A percentile compares a stretch with the other conserved stretches of the same genome.
Conservation (phyloP, 2,113 vertebrate species). For the Rissa tridactyla region DNA sequence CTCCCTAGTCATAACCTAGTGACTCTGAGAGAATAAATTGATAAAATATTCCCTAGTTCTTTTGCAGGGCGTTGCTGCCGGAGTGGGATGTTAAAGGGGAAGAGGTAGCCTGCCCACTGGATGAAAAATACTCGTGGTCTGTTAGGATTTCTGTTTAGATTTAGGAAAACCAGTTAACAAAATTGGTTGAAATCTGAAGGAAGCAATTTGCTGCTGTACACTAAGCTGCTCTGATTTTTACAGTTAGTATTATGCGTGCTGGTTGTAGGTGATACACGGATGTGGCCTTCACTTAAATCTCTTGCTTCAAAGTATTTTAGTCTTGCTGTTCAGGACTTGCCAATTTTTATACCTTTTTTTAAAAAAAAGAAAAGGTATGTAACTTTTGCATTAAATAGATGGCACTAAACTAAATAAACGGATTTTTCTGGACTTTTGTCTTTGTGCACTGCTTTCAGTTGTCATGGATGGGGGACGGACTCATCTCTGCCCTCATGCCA, state of each 20-base stretch:
- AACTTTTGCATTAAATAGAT: not conserved
- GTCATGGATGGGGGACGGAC: not conserved
- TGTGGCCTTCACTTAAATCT: not conserved
- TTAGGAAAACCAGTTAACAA: not conserved
- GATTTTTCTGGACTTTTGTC: not conserved
- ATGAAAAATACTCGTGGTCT: rapidly evolving
- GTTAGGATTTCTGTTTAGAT: not conserved
- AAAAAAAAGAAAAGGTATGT: not conserved
- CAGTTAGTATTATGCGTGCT: not conserved
- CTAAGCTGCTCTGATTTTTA: not conserved
- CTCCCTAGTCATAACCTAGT: not conserved
- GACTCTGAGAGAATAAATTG: not conserved
- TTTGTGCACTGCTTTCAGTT: not conserved
- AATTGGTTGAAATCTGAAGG: not conserved
- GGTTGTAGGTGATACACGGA: not conserved
- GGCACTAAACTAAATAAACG: not conserved
- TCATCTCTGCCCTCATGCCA: not conserved
- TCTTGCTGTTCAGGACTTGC: not conserved
- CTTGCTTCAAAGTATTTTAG: not conserved
- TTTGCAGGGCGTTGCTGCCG: not conserved
- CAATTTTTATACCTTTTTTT: not conserved
- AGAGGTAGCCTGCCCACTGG: not conserved
- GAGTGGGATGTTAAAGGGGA: not conserved
- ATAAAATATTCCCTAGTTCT: not conserved
- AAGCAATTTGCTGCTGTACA: not conserved